Evolutionary conservation across 2,113 vertebrate species (phyloP).

Genomic region (Ornithorhynchus anatinus): DNA sequence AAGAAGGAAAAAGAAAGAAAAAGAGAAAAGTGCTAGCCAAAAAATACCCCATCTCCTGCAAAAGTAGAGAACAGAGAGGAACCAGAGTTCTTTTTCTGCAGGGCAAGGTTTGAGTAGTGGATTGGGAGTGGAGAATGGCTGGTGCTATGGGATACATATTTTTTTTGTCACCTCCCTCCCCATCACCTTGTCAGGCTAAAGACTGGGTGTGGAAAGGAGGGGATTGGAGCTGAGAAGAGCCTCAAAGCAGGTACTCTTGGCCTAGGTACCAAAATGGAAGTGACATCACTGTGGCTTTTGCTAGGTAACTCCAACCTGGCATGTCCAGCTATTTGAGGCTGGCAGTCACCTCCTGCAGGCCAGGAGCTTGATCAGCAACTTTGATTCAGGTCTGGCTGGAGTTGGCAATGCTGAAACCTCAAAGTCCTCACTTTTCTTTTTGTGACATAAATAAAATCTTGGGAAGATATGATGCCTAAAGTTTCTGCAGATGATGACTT

Average conservation of each 20-base stretch:
- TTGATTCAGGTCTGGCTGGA: background rate
- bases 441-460: background rate
- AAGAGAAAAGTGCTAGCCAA: no score
- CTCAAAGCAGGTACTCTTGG: no score
- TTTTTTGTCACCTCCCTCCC: background rate
- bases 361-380: no score
- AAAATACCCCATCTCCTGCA: no score
- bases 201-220: background rate
- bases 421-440: background rate
- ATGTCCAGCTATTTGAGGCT: background rate
- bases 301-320: background rate
- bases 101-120: no score
- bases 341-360: background rate
- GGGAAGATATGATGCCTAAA: background rate
- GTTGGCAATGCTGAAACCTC: background rate
- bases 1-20: no score
- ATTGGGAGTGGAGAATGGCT: no score
- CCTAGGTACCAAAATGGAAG: background rate
- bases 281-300: no score
- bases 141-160: no score
- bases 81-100: no score
- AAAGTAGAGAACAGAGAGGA: no score
- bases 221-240: background rate
- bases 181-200: background rate
- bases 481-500: background rate